phyloP scores from a whole-genome alignment of 2,113 vertebrate species.

The Anguilla japonica region DNA sequence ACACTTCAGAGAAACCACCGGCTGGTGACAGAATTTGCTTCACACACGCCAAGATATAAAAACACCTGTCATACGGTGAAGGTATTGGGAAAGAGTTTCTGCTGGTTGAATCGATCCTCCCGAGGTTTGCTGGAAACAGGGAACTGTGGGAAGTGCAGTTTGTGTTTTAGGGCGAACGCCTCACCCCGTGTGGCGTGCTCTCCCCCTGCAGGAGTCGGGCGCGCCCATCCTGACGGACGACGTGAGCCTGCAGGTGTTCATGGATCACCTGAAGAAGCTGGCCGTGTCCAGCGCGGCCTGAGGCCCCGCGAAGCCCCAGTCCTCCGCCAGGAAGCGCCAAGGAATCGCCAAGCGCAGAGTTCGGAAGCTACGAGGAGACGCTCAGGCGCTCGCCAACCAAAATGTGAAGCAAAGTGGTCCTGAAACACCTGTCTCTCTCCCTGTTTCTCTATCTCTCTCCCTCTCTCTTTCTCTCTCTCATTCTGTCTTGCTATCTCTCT shows the following conservation, averaged over 20 bases:
- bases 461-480: not conserved
- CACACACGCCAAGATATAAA: too few relatives aligned
- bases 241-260: slow-evolving; percentile 96
- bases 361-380: not conserved
- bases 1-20: not conserved
- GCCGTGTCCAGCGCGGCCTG: slow-evolving; percentile 94
- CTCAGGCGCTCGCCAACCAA: not conserved
- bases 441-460: not conserved
- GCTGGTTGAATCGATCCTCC: too few relatives aligned
- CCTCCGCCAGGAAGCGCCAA: not conserved
- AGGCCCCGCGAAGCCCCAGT: slow-evolving; percentile 33
- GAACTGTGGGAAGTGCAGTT: not conserved
- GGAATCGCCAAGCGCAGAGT: not conserved
- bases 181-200: slow-evolving; percentile 9
- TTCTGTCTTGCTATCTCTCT: not conserved
- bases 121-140: not conserved
- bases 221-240: slow-evolving; percentile 96
- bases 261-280: slow-evolving; percentile 98
- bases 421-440: not conserved
- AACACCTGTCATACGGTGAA: too few relatives aligned
- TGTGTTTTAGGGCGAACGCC: not conserved
- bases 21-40: not conserved
- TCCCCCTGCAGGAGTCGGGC: slow-evolving; percentile 82
- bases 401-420: not conserved
- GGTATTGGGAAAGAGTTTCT: too few relatives aligned